A percentile compares a stretch with the other conserved stretches of the same genome.
These are phyloP conservation scores for Neodiprion lecontei DNA, from an alignment of 1,140 invertebrate genomes.

Conservation along the genomic window DNA sequence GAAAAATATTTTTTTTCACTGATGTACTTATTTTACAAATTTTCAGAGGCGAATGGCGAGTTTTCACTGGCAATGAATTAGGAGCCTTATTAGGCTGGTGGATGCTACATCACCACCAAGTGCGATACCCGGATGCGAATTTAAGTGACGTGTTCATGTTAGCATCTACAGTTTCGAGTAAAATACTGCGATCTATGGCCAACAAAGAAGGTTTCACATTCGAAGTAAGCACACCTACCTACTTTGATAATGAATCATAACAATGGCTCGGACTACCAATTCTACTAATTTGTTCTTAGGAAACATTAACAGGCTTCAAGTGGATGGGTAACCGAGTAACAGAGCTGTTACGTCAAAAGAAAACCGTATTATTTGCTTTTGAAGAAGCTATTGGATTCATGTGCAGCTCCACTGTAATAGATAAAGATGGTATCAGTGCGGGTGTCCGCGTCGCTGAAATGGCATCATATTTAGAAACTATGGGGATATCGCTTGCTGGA, in stretches of 20 bases:
- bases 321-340: slow-evolving; percentile 96
- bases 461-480: slow-evolving; percentile 74
- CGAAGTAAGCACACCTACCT: slow-evolving; percentile 61
- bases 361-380: slow-evolving; percentile 90
- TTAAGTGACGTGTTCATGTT: slow-evolving; percentile 78
- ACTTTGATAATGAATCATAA: background rate
- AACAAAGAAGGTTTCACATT: slow-evolving; percentile 84
- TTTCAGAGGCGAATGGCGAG: slow-evolving; percentile 79
- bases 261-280: background rate
- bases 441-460: slow-evolving; percentile 82
- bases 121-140: slow-evolving; percentile 57
- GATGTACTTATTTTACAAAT: background rate
- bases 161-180: slow-evolving; percentile 96
- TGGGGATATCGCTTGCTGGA: slow-evolving; percentile 72
- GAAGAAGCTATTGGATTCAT: slow-evolving; percentile 97
- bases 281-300: slow-evolving; percentile 57
- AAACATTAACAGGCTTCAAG: slow-evolving; percentile 99
- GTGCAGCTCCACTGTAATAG: slow-evolving; percentile 85
- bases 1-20: background rate
- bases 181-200: slow-evolving; percentile 89
- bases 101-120: slow-evolving; percentile 72
- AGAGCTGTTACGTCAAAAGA: slow-evolving; percentile 73
- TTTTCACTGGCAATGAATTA: slow-evolving; percentile 96
- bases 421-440: slow-evolving; percentile 96
- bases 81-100: slow-evolving; percentile 97